These are phyloP conservation scores for Gymnocypris eckloni DNA, from an alignment of 2,797 vertebrate species.

Conservation along the genomic window DNA sequence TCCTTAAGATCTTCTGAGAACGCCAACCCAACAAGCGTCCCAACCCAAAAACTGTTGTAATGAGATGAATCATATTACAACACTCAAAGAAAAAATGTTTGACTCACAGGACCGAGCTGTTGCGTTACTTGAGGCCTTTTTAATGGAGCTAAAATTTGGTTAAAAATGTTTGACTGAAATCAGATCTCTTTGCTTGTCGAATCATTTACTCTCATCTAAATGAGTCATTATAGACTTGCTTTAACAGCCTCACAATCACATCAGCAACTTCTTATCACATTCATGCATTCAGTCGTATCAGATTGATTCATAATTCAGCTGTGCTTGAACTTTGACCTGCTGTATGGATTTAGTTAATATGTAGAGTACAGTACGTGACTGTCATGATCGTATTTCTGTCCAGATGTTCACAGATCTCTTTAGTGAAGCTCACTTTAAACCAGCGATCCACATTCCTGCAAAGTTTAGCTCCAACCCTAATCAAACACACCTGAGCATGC, in stretches of 20 bases:
- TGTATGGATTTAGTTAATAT: neutral
- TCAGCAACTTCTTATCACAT: no score
- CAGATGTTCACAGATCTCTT: neutral
- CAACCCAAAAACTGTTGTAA: neutral
- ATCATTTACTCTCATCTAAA: neutral
- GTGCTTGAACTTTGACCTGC: neutral
- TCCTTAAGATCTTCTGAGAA: neutral
- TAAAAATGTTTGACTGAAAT: neutral
- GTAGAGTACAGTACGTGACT: neutral
- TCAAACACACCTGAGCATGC: no score
- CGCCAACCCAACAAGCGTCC: neutral
- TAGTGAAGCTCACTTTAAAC: neutral
- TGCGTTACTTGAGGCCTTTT: neutral
- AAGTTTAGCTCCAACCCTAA: no score
- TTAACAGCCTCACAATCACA: neutral
- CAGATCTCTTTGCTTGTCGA: neutral
- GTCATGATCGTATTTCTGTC: neutral
- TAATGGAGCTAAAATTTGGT: neutral
- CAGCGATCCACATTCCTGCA: no score
- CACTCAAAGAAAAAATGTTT: neutral
- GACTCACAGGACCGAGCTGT: neutral
- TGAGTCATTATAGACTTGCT: neutral
- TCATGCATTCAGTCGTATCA: neutral
- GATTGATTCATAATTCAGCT: neutral
- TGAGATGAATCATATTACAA: neutral